Evolutionary conservation across 2,113 vertebrate species (phyloP), one percentile per base, ranked within the genome.

Genomic region (Tiliqua scincoides): DNA sequence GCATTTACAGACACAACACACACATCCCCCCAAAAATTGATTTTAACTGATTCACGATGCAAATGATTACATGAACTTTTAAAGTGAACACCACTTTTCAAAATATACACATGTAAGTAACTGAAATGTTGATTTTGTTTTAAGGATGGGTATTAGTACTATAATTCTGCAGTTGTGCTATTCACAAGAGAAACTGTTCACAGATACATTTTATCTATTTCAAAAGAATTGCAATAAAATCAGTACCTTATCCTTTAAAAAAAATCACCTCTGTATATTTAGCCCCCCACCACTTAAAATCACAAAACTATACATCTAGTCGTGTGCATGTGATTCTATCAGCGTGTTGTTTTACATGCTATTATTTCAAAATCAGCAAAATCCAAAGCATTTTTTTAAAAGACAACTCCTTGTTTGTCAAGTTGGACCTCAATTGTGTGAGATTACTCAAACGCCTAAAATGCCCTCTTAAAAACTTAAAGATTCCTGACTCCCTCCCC

Each of bases 401-500:
- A 63, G 15, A 80, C 87, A 48, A 52, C 14, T 23, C 23, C 11
- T 21, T 79, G 40, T 20, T 70, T 83, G 54, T 82, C 40, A 72
- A 70, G 70, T 32, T 0, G 1, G 87, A 73, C 10, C 84, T 2
- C 80, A 81, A 77, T n/a, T 54, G 40, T 62, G 20, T 73, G 30
- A 72, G 83, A 91, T 88, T 83, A 86, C 81, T 79, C 90, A 59
- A 86, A 87, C 21, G 86, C 23, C 63, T 72, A 87, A 89, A 77
- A 88, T n/a, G 82, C 54, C 83, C 76, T 76, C 74, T 52, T 82
- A 83, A 72, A 91, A 94, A 43, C 91, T 83, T 83, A 85, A 81
- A 72, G 61, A 83, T 78, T 89, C 89, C 30, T 85, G 80, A 89
- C 67, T 91, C 43, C 43, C 52, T 30, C 61, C 88, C 80, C 82